These are phyloP conservation scores for Myodes glareolus DNA, from an alignment of 2,113 vertebrate species.

Conservation along the genomic window DNA sequence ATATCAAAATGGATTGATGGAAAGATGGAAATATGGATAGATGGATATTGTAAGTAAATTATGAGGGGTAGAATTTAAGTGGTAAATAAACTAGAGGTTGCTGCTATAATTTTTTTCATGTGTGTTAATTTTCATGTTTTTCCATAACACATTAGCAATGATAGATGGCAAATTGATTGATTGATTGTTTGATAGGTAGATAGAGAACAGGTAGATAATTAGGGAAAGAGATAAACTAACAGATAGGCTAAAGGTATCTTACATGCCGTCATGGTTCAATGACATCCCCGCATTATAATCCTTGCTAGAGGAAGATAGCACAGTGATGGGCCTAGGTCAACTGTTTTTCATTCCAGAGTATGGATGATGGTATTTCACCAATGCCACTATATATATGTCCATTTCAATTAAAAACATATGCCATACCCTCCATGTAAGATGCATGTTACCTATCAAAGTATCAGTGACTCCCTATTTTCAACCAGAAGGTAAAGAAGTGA, in stretches of 20 bases:
- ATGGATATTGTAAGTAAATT: not conserved
- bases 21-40: not conserved
- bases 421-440: not conserved
- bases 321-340: not conserved
- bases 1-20: not conserved
- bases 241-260: not conserved
- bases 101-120: not conserved
- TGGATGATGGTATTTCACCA: not conserved
- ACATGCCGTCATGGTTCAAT: not conserved
- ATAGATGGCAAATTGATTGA: not conserved
- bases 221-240: not conserved
- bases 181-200: not conserved
- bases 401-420: not conserved
- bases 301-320: not conserved
- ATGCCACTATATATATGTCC: not conserved
- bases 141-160: not conserved
- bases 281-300: not conserved
- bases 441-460: not conserved
- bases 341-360: not conserved
- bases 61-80: not conserved
- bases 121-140: not conserved
- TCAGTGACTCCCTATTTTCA: not conserved
- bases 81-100: not conserved
- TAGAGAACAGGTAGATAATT: too few species aligned
- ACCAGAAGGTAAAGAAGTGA: not conserved